phyloP scores from a whole-genome alignment of 2,888 invertebrate genomes.

The Carterocephalus palaemon region DNA sequence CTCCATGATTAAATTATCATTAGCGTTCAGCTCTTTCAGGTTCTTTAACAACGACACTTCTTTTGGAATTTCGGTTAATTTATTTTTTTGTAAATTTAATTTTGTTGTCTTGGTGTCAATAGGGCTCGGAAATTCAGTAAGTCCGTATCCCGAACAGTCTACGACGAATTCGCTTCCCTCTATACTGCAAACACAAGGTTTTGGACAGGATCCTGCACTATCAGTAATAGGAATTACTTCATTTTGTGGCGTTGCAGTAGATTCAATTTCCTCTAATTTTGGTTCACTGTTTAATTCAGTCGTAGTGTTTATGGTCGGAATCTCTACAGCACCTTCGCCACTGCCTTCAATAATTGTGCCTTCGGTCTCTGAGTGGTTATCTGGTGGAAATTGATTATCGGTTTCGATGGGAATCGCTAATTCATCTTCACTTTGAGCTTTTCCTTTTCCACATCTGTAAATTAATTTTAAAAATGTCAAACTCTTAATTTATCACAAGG shows the following conservation, averaged over 20 bases:
- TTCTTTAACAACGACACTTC: conserved; percentile 54
- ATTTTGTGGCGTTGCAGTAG: conserved; percentile 35
- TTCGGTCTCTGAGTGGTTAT: conserved; percentile 47
- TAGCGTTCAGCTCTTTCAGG: conserved; percentile 57
- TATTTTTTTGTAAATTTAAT: conserved; percentile 64
- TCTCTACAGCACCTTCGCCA: conserved; percentile 48
- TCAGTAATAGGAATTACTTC: conserved; percentile 34
- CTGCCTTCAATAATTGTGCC: conserved; percentile 50
- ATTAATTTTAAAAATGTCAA: no score
- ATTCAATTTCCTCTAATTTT: conserved; percentile 49
- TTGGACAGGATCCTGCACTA: conserved; percentile 45
- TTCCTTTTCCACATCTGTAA: conserved; percentile 42
- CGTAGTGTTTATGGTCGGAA: conserved; percentile 39
- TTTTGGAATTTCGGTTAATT: conserved; percentile 62
- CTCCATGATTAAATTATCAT: conserved; percentile 60
- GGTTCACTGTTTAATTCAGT: conserved; percentile 38
- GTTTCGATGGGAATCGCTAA: conserved; percentile 59
- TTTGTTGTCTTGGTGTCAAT: conserved; percentile 57
- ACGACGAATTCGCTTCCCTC: conserved; percentile 57
- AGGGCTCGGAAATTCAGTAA: conserved; percentile 69
- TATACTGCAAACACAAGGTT: conserved; percentile 56
- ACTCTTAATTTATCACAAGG: conserved; percentile 54
- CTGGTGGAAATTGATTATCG: conserved; percentile 67
- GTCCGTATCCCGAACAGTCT: conserved; percentile 69
- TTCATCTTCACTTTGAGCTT: conserved; percentile 56